Evolutionary conservation across 2,888 invertebrate genomes (phyloP), one percentile per base, ranked within the genome.

Genomic region (Drosophila anceps): DNA sequence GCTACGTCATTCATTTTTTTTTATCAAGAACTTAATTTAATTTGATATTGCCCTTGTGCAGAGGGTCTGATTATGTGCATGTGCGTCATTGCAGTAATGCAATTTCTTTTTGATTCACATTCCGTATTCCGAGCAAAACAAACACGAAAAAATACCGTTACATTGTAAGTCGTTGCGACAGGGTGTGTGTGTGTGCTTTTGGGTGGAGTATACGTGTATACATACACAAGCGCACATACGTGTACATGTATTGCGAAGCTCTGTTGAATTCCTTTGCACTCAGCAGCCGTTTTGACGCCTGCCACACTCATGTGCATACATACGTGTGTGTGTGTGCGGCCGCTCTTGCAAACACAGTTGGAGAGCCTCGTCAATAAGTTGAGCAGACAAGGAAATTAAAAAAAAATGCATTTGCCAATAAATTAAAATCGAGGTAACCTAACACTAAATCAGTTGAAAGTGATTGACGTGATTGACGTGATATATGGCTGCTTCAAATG

Each of bases 71-170:
- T 69, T 4, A 20, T 43, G 41, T 50, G 15, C 24, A 3, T 24
- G 4, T 50, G 35, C 10, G 67, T 29, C 57, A 41, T 15, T 61
- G 53, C 53, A 70, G 27, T 10, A 44, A 39, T 46, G 48, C 35
- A 24, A 50, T 66, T 57, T 70, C 60, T 61, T 53, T 62, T 78
- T 78, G 50, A 37, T 59, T 55, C 33, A 61, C 59, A 50, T 69
- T 41, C 81, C 62, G 67, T 65, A 37, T 37, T 31, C 43, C 29
- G 79, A 79, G 79, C 79, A 79, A 79, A 79, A 79, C 79, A 79
- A 79, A 81, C 73, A 63, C 18, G 51, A 66, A 59, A 66, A 71
- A 79, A 67, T 78, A 79, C 79, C 79, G 79, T 81, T 81, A 79
- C 67, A 33, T 44, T 51, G 58, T 67, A 64, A 81, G 63, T 65